These are phyloP conservation scores for Smittia aterrima DNA, from an alignment of 2,888 invertebrate species.

Conservation along the genomic window DNA sequence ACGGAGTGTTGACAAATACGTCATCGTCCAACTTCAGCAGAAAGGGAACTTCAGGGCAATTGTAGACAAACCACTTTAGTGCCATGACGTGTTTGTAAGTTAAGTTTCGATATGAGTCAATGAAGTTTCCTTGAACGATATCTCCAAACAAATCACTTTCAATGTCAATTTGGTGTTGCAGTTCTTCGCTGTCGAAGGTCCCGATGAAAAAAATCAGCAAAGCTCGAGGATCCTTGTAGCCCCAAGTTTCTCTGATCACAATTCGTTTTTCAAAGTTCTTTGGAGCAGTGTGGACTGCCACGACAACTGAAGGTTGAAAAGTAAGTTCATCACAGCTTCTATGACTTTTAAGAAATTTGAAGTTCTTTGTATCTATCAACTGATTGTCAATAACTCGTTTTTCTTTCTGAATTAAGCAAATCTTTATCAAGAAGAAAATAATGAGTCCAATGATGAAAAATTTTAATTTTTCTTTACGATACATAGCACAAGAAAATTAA, in stretches of 20 bases:
- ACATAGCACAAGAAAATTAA: no score
- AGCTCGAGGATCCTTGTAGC: conserved; percentile 56
- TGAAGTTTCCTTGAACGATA: conserved; percentile 73
- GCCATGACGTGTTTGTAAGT: conserved; percentile 84
- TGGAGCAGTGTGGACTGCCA: conserved; percentile 70
- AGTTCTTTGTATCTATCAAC: conserved; percentile 62
- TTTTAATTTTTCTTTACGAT: no score
- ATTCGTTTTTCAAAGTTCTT: conserved; percentile 62
- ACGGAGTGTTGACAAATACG: conserved; percentile 68
- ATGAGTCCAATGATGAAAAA: no score
- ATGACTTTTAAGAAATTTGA: conserved; percentile 62
- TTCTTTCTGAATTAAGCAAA: no score
- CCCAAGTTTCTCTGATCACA: conserved; percentile 76
- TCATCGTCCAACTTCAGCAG: conserved; percentile 77
- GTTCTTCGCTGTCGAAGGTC: conserved; percentile 51
- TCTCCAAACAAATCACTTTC: conserved; percentile 64
- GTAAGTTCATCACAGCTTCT: conserved; percentile 56
- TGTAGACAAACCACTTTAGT: conserved; percentile 71
- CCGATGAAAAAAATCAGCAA: conserved; percentile 70
- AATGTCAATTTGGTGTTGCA: conserved; percentile 51
- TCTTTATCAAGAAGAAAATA: no score
- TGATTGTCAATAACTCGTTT: no score
- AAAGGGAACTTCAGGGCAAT: conserved; percentile 67
- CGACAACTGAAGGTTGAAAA: conserved; percentile 57
- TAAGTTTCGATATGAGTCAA: conserved; percentile 76